Evolutionary conservation across 2,888 invertebrate genomes (phyloP).

Genomic region (Steromphala cineraria): DNA sequence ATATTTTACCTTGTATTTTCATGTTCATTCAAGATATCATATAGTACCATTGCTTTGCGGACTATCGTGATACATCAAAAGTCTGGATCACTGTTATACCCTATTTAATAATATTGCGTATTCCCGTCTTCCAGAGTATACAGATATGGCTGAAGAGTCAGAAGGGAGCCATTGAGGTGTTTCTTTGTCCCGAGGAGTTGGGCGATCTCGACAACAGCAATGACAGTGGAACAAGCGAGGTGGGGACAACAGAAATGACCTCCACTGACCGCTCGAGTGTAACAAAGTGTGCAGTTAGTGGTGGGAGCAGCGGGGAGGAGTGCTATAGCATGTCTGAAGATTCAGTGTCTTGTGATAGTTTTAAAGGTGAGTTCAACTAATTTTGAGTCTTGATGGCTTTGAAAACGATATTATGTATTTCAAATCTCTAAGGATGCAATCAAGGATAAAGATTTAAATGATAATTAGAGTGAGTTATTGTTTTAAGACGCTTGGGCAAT

Average conservation of each 20-base stretch:
- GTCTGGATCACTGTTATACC: too few species aligned
- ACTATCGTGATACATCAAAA: too few species aligned
- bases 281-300: constrained; percentile 25
- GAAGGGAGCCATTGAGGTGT: constrained; percentile 95
- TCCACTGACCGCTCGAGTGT: neutral
- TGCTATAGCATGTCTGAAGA: constrained; percentile 56
- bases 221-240: neutral
- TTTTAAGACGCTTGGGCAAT: too few species aligned
- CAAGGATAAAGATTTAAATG: too few species aligned
- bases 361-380: constrained; percentile 48
- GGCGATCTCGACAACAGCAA: constrained; percentile 20
- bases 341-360: constrained; percentile 63
- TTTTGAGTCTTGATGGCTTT: too few species aligned
- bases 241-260: neutral
- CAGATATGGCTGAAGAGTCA: constrained; percentile 93
- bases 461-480: too few species aligned
- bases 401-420: too few species aligned
- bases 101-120: too few species aligned
- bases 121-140: constrained; percentile 73
- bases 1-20: too few species aligned
- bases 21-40: too few species aligned
- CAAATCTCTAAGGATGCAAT: too few species aligned
- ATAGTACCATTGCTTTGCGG: too few species aligned
- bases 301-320: constrained; percentile 46
- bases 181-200: constrained; percentile 90